Evolutionary conservation across 1,140 invertebrate species (phyloP).

Genomic region (Dendrolimus kikuchii): DNA sequence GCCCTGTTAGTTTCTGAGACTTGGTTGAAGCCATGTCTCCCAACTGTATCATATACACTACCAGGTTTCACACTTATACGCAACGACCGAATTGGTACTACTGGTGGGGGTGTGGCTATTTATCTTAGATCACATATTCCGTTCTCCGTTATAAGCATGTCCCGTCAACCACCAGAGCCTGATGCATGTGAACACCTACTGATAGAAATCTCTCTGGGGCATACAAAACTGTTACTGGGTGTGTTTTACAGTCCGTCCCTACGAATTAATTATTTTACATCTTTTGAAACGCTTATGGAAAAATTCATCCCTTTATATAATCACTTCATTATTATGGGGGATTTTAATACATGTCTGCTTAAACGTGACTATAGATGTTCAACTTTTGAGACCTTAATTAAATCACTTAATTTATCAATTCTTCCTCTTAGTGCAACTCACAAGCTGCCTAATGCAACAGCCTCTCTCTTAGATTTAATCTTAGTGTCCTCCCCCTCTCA

Average conservation of each 20-base stretch:
- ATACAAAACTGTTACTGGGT: constrained; percentile 3
- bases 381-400: neutral
- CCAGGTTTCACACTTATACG: no score
- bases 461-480: constrained; percentile 6
- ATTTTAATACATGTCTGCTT: no score
- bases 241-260: constrained; percentile 1
- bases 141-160: neutral
- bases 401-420: constrained; percentile 6
- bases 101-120: neutral
- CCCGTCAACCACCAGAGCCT: neutral
- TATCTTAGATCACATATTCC: constrained; percentile 1
- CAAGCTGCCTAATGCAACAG: constrained; percentile 6
- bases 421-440: constrained; percentile 8
- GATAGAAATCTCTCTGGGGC: constrained; percentile 1
- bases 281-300: constrained; percentile 8
- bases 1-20: neutral
- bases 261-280: constrained; percentile 7
- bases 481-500: neutral
- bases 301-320: constrained; percentile 3
- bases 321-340: neutral
- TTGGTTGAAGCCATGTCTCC: no score
- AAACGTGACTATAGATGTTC: no score
- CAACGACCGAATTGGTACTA: neutral
- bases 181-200: constrained; percentile 6
- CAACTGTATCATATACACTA: no score